These are phyloP conservation scores for Alces alces DNA, from an alignment of 2,113 vertebrate species.

Conservation along the genomic window DNA sequence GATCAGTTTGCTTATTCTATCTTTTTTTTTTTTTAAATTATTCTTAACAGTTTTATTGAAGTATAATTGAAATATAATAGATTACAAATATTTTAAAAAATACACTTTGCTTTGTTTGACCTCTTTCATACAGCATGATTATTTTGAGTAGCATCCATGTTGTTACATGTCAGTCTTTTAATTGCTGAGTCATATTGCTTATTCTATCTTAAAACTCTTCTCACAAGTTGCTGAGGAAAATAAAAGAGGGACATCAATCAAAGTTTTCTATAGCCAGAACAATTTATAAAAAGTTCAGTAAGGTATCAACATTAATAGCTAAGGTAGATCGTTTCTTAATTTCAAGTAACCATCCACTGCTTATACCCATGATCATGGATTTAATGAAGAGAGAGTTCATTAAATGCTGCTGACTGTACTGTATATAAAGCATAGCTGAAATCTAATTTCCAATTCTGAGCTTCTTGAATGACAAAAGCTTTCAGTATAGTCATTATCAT, in stretches of 20 bases:
- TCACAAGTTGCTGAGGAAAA: not conserved
- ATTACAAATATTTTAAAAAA: too few species aligned
- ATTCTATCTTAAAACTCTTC: not conserved
- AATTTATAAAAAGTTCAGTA: not conserved
- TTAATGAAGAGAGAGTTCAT: not conserved
- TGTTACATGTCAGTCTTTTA: too few species aligned
- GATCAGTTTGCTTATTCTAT: not conserved
- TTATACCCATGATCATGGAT: not conserved
- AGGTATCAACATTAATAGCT: not conserved
- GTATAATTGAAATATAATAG: too few species aligned
- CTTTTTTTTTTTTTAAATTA: too few species aligned
- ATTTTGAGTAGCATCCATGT: too few species aligned
- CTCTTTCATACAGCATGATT: too few species aligned
- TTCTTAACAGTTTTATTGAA: too few species aligned
- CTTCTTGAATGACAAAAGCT: slow-evolving; percentile 46
- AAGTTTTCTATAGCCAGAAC: not conserved
- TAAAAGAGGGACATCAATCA: not conserved
- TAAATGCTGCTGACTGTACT: not conserved
- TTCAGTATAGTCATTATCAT: slow-evolving; percentile 24
- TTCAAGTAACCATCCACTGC: slow-evolving; percentile 12
- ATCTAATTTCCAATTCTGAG: slow-evolving; percentile 32
- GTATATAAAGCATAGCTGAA: not conserved
- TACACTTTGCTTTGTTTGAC: too few species aligned
- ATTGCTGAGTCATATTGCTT: too few species aligned
- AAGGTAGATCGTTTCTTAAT: slow-evolving; percentile 13